These are phyloP conservation scores for Apostichopus parvimensis DNA, from an alignment of 35 echinoderm and acorn worm species.

Conservation along the genomic window DNA sequence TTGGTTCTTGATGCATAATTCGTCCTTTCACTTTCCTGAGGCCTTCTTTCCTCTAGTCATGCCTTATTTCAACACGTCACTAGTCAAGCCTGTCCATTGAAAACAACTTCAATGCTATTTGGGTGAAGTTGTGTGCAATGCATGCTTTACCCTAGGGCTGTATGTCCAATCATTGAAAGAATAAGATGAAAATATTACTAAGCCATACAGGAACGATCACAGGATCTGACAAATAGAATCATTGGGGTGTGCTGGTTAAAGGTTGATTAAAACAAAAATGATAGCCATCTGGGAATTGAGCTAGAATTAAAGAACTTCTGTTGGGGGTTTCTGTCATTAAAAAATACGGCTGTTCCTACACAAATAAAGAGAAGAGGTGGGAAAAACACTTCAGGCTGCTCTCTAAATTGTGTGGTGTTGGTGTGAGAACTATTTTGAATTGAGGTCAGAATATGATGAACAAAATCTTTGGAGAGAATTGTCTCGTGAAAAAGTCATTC, in stretches of 20 bases:
- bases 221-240: neutral
- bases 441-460: neutral
- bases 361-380: too few species aligned
- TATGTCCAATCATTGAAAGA: neutral
- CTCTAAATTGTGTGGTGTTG: neutral
- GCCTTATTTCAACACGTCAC: neutral
- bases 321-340: too few species aligned
- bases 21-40: too few species aligned
- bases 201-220: neutral
- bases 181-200: neutral
- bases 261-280: neutral
- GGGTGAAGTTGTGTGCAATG: neutral
- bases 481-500: too few species aligned
- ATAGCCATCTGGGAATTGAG: neutral
- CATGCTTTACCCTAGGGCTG: neutral
- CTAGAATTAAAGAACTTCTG: neutral
- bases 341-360: too few species aligned
- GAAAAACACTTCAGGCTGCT: neutral
- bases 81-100: neutral
- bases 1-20: too few species aligned
- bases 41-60: neutral
- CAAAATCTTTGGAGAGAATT: too few species aligned
- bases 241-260: neutral
- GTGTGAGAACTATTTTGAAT: neutral
- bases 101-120: neutral